Base-by-base conservation (phyloP, 2,888 invertebrate species). In the Apantesis nais region DNA sequence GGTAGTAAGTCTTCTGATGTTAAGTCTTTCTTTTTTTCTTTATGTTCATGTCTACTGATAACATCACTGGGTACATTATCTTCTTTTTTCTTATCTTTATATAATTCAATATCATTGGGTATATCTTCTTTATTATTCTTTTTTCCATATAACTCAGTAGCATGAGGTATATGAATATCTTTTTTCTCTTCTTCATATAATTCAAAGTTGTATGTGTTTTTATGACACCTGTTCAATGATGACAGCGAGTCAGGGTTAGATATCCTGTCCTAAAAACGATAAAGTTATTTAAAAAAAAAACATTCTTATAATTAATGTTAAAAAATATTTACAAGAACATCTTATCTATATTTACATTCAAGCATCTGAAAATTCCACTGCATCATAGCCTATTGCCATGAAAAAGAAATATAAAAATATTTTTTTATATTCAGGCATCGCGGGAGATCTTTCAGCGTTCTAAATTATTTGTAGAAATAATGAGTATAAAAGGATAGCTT, bases 221-320 rank as follows among this genome's bases (percentile, higher is more conserved):
- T 76, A 2, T 61, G 70, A 2, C 61, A 52, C 60, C 39, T 71
- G 25, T 52, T 62, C 44, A 78, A 16, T 0, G 9, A 11, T 16
- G 82, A 78, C 41, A 82, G 34, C n/a, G 78, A 63, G 1, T 55
- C 48, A 0, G 68, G 72, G 12, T 39, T 39, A 29, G 7, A 34
- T 16, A 62, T 37, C 14, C 48, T 67, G 16, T 58, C 64, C 80
- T 79, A 66, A 75, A 79, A 62, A 41, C 41, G 12, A 14, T 25
- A 22, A 22, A 22, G 16, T 44, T 44, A n/a, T 64, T 29, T n/a
- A 52, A 7, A 67, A 41, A 41, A 5, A 34, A 34, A 34, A 34
- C 34, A 34, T 34, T 34, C 34, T 34, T 34, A 34, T 34, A 34
- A 34, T 34, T 34, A 34, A 34, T n/a, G n/a, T n/a, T n/a, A n/a